A percentile compares a stretch with the other conserved stretches of the same genome.
Evolutionary conservation across 2,888 invertebrate genomes (phyloP).

Genomic region (Melitaea athalia): DNA sequence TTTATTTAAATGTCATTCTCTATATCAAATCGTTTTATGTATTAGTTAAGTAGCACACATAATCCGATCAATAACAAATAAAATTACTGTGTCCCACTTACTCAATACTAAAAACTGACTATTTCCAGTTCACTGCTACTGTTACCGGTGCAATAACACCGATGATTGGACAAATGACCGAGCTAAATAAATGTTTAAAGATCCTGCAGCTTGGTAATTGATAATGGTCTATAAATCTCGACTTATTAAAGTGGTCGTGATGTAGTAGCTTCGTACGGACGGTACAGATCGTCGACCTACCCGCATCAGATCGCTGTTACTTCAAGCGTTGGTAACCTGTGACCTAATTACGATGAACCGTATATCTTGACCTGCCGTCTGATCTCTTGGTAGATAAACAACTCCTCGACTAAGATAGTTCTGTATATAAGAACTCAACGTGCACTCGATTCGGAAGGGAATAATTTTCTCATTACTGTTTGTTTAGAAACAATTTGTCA

Average conservation of each 20-base stretch:
- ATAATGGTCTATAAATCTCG: conserved; percentile 54
- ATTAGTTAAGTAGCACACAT: not conserved
- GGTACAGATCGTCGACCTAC: conserved; percentile 36
- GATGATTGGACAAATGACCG: conserved; percentile 41
- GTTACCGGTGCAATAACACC: conserved; percentile 37
- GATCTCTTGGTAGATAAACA: conserved; percentile 23
- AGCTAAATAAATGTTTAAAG: conserved; percentile 29
- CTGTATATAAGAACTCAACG: not conserved
- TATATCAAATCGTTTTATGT: conserved; percentile 17
- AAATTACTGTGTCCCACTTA: conserved; percentile 21
- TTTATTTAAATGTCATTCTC: no score
- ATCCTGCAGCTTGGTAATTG: conserved; percentile 55
- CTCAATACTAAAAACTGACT: conserved; percentile 29
- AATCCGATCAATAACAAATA: conserved; percentile 14
- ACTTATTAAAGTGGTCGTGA: conserved; percentile 44
- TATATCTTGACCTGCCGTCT: conserved; percentile 29
- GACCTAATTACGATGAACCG: conserved; percentile 31
- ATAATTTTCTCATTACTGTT: not conserved
- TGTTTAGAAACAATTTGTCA: not conserved
- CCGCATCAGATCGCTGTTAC: conserved; percentile 31
- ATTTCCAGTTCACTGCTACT: conserved; percentile 43
- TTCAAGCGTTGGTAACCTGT: conserved; percentile 28
- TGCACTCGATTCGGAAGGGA: not conserved
- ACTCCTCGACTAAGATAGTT: not conserved
- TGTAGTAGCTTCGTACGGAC: conserved; percentile 24